These are phyloP conservation scores for Dasysyrphus albostriatus DNA, from an alignment of 2,888 invertebrate species.

Conservation along the genomic window DNA sequence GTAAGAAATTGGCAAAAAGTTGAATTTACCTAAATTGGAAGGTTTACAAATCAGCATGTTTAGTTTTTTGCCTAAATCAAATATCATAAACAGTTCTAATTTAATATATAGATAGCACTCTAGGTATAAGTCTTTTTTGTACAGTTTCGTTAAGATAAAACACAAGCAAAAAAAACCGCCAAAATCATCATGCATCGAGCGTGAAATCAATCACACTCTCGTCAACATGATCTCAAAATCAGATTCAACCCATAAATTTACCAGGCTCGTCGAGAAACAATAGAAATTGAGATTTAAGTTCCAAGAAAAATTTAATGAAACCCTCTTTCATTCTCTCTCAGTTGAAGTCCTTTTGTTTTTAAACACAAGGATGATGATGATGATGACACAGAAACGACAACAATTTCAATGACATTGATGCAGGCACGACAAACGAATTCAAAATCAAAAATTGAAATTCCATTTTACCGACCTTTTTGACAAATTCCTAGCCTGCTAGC, in stretches of 20 bases:
- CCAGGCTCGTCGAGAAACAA: slow-evolving; percentile 46
- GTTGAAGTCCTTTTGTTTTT: no score
- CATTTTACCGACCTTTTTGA: slow-evolving; percentile 73
- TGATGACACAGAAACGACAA: slow-evolving; percentile 48
- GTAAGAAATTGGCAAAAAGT: slow-evolving; percentile 4
- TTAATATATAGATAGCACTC: background rate
- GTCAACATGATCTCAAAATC: slow-evolving; percentile 50
- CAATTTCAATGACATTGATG: slow-evolving; percentile 59
- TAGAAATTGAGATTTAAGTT: slow-evolving; percentile 56
- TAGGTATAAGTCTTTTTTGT: background rate
- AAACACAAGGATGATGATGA: slow-evolving; percentile 24
- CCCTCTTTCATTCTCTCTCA: slow-evolving; percentile 36
- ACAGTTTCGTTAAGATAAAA: background rate
- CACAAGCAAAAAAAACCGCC: slow-evolving; percentile 56
- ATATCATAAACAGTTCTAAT: background rate
- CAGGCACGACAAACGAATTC: slow-evolving; percentile 60
- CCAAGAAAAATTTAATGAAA: slow-evolving; percentile 69
- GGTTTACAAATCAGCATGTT: background rate
- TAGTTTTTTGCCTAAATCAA: background rate
- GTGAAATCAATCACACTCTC: slow-evolving; percentile 74
- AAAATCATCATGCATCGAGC: slow-evolving; percentile 52
- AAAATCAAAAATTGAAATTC: slow-evolving; percentile 69
- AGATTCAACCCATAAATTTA: slow-evolving; percentile 60
- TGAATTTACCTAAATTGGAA: slow-evolving; percentile 19
- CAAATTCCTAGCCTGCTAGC: slow-evolving; percentile 72